Evolutionary conservation across 2,888 invertebrate genomes (phyloP).

Genomic region (Hesperia comma): DNA sequence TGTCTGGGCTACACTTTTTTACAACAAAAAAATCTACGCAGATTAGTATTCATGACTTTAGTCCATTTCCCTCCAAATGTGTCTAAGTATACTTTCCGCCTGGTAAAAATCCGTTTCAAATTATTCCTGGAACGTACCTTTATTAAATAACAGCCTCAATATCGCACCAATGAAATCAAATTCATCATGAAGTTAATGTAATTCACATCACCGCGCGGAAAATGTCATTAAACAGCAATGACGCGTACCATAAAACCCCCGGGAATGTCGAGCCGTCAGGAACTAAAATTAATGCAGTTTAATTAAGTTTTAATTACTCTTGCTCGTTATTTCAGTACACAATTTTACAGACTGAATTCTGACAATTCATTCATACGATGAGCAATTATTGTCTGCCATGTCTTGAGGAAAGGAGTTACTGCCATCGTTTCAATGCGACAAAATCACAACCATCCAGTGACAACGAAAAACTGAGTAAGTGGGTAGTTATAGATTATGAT

Average conservation of each 20-base stretch:
- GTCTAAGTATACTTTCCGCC: no score
- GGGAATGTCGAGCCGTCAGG: neutral
- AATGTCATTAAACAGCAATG: neutral
- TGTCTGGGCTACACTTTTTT: no score
- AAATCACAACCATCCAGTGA: no score
- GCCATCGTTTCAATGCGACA: no score
- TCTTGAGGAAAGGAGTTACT: neutral
- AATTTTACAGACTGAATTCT: neutral
- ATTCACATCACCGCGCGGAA: neutral
- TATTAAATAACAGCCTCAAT: neutral
- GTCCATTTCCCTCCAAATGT: no score
- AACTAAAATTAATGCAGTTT: neutral
- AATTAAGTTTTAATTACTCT: neutral
- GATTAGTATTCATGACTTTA: no score
- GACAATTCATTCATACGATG: slow-evolving; percentile 5
- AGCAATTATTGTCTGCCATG: no score
- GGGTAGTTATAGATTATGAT: no score
- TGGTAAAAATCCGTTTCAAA: no score
- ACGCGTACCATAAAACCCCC: neutral
- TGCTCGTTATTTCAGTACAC: neutral
- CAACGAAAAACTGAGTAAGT: no score
- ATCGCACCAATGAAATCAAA: neutral
- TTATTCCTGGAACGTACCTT: neutral
- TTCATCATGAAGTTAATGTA: neutral
- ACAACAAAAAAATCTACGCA: no score